Base-by-base conservation (phyloP, 2,888 invertebrate genomes). In the Odontomyia ornata region DNA sequence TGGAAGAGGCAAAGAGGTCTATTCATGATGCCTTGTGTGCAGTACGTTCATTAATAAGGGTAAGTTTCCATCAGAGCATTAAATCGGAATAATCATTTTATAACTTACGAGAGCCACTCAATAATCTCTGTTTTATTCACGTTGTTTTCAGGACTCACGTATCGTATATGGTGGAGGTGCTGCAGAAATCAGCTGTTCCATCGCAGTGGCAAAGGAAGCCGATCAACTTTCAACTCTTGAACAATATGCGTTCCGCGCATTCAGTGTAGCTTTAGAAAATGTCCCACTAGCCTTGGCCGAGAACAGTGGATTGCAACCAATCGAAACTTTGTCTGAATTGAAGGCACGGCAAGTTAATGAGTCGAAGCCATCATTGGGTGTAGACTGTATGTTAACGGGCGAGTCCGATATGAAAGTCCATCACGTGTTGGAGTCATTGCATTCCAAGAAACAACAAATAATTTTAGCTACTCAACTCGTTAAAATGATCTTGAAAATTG, bases 401-500 rank as follows among this genome's bases (percentile, higher is more conserved):
- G 88, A 89, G 78, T 84, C 85, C 1, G 96, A 99, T 88, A 99
- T 99, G 99, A 95, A 95, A 84, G 89, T 90, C 7, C 95, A 97
- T 87, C 94, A 96, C 85, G 98, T 99, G 15, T 94, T 99, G 78
- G 99, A 99, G 88, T 97, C 99, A 0, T 89, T 99, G 71, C 93
- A 95, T 86, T 96, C 97, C 47, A 99, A 99, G 91, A 95, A 96
- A 83, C 98, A 99, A 84, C 99, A 99, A 88, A 94, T 99, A 79
- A 89, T 97, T 43, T 89, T 99, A 81, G 99, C 99, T 23, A 97
- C 99, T 0, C 99, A 99, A 84, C 90, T 99, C 80, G 99, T 99
- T 75, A 98, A 99, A 87, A 99, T 99, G 99, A 99, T 99, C 81
- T 91, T 99, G 81, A 99, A 99, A 88, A 99, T 99, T 79, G 99